Percentiles rank a stretch among this genome's conserved stretches.
Evolutionary conservation across 2,113 vertebrate genomes (phyloP).

Genomic region (Kryptolebias marmoratus): DNA sequence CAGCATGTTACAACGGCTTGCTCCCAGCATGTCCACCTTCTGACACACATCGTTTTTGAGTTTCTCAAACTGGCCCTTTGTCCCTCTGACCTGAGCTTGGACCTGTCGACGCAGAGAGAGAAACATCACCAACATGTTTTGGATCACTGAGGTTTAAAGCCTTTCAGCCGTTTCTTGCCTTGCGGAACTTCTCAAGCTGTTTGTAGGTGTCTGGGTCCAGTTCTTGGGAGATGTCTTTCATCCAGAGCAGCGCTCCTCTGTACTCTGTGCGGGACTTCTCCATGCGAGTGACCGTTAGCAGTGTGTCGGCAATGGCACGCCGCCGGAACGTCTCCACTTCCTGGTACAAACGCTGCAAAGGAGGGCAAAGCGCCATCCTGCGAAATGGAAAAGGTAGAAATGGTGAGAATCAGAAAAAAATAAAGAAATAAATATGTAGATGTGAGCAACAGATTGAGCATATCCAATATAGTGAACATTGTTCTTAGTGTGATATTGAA

Average conservation of each 20-base stretch:
- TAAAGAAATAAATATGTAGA: background rate
- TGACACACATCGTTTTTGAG: conserved; percentile 87
- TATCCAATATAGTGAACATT: no score
- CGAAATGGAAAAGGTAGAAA: background rate
- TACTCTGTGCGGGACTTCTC: conserved; percentile 86
- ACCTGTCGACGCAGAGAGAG: conserved; percentile 68
- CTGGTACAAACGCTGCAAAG: conserved; percentile 84
- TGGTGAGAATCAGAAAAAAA: background rate
- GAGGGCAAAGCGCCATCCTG: conserved; percentile 82
- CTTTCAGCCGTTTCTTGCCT: conserved; percentile 63
- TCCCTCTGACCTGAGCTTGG: conserved; percentile 83
- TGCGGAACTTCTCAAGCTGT: conserved; percentile 88
- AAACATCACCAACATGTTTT: background rate
- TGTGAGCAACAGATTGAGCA: no score
- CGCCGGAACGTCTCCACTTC: conserved; percentile 86
- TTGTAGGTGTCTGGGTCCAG: conserved; percentile 88
- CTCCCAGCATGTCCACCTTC: conserved; percentile 87
- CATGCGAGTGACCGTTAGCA: conserved; percentile 85
- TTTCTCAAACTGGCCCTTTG: conserved; percentile 86
- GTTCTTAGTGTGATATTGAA: no score
- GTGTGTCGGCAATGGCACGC: conserved; percentile 83
- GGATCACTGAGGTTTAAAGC: background rate
- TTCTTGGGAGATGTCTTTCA: conserved; percentile 87
- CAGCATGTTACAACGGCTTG: conserved; percentile 85
- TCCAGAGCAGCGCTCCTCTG: conserved; percentile 83